Conservation (phyloP, 2,797 vertebrate genomes). For the Sylvilagus floridanus region DNA sequence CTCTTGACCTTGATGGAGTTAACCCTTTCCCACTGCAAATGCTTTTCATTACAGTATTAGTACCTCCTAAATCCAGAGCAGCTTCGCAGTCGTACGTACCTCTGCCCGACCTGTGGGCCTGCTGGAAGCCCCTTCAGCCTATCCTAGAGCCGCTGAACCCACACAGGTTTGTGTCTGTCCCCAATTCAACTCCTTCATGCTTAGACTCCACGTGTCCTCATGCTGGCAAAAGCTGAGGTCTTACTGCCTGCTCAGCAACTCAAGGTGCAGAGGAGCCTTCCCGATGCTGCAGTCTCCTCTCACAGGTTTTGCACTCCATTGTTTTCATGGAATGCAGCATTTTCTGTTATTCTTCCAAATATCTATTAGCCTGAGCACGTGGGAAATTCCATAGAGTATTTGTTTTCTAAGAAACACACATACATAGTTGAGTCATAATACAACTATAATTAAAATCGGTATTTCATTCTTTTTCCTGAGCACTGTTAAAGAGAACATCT, state of each 20-base stretch:
- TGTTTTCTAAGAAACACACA: constrained; percentile 6
- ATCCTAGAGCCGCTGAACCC: not conserved
- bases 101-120: not conserved
- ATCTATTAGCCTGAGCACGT: not conserved
- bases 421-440: not conserved
- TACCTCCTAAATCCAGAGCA: not conserved
- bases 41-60: not conserved
- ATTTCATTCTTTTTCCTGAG: not conserved
- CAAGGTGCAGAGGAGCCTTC: not conserved
- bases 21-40: not conserved
- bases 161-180: not conserved
- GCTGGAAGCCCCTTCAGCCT: not conserved
- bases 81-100: not conserved
- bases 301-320: not conserved
- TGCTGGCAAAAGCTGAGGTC: not conserved
- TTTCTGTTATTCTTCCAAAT: not conserved
- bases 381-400: not conserved
- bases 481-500: not conserved
- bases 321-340: not conserved
- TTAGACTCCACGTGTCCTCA: not conserved
- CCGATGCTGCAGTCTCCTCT: not conserved
- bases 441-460: constrained; percentile 3
- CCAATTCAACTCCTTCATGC: not conserved
- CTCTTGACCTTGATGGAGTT: not conserved
- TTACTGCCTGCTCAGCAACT: not conserved